Base-by-base conservation (phyloP, 2,113 vertebrate species). In the Ochotona curzoniae region DNA sequence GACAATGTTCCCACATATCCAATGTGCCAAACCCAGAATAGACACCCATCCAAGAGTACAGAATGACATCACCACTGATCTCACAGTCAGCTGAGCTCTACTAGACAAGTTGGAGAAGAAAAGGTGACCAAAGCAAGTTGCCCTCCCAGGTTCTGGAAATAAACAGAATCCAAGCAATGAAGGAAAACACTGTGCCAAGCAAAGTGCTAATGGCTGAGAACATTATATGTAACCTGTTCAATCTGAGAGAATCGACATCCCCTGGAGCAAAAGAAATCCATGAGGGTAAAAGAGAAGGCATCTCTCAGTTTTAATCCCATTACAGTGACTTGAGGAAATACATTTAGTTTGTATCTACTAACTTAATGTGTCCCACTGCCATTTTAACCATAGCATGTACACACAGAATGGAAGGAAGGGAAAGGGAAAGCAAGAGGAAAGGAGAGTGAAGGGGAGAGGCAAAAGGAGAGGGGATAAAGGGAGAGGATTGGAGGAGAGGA, bases 171-270 rank as follows among this genome's bases (percentile, higher is more conserved):
- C 57, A 81, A 89, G 67, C n/a, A 91, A 93, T 20, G 51, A 30
- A 89, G 73, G 60, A 17, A 92, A 88, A 75, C 11, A 63, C 18
- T 79, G 38, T 85, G 66, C 83, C 9, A 21, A 94, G 71, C 86
- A 83, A 83, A 66, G 66, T 91, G 83, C 71, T 91, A 61, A 94
- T 93, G 75, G 79, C 63, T 91, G 83, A 93, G 87, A 93, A 94
- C 66, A 69, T 85, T 89, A 88, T 44, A 51, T 79, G 79, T 60
- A 20, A 92, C 44, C 28, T 57, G 85, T 63, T 90, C 20, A 84
- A 28, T 83, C n/a, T 75, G 47, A 88, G 44, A 15, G 20, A 8
- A 90, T 26, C 85, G 83, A 73, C 63, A 82, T 91, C 71, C 76
- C 73, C 73, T 66, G 67, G 35, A 87, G 78, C 57, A 70, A 47